Conservation (phyloP, 2,797 vertebrate genomes). For the Hylomyscus alleni region DNA sequence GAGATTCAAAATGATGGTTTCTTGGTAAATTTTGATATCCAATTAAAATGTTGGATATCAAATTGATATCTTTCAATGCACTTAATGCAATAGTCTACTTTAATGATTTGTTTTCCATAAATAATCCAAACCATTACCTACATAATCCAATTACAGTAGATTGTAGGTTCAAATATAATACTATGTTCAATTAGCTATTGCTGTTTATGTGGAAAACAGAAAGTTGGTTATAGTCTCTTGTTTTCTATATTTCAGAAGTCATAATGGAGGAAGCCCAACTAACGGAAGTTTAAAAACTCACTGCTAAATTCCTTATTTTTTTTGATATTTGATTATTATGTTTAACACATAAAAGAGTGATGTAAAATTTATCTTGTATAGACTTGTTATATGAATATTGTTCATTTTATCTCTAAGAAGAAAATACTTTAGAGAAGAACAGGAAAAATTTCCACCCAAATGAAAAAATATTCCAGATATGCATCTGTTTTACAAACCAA, state of each 20-base stretch:
- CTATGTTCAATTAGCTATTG: not conserved
- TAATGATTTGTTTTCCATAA: not conserved
- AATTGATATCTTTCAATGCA: not conserved
- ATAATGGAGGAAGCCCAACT: not conserved
- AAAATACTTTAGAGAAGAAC: not conserved
- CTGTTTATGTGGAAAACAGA: not conserved
- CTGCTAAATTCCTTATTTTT: not conserved
- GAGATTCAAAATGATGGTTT: not conserved
- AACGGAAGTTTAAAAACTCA: not conserved
- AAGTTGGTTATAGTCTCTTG: not conserved
- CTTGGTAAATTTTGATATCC: not conserved
- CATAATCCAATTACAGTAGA: not conserved
- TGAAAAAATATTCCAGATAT: not conserved
- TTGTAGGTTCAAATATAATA: slow-evolving; percentile 18
- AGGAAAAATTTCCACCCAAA: not conserved
- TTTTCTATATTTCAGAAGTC: not conserved
- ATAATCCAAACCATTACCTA: not conserved
- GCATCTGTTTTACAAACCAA: not conserved
- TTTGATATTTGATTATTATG: slow-evolving; percentile 8
- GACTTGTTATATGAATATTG: not conserved
- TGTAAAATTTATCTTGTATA: not conserved
- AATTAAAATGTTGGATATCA: slow-evolving; percentile 25
- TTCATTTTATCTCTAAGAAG: slow-evolving; percentile 19
- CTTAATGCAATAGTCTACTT: not conserved
- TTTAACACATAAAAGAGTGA: not conserved